Conservation (phyloP, 2,888 invertebrate genomes). For the Cistogaster globosa region DNA sequence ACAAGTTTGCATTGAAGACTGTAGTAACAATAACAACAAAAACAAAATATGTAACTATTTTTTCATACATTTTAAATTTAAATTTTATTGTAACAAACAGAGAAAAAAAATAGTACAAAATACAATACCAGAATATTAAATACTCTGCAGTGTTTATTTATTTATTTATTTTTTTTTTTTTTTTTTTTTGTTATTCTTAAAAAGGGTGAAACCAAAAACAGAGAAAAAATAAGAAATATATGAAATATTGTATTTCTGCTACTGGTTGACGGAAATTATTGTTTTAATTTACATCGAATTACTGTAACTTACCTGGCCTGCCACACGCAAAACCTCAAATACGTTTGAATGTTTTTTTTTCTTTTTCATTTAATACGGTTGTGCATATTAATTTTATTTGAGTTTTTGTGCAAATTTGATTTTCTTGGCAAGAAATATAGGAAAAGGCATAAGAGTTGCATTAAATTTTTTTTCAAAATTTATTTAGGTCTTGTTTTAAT, state of each 20-base stretch:
- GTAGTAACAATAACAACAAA: slow-evolving; percentile 7
- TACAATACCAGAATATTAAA: slow-evolving; percentile 40
- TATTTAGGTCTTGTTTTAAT: neutral
- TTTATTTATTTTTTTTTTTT: neutral
- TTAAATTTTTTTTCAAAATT: neutral
- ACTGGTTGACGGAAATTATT: slow-evolving; percentile 56
- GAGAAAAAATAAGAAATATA: neutral
- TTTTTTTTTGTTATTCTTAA: slow-evolving; percentile 26
- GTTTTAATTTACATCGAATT: slow-evolving; percentile 66
- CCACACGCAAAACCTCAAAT: slow-evolving; percentile 48
- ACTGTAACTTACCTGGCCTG: slow-evolving; percentile 51
- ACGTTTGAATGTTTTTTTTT: neutral
- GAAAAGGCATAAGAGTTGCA: neutral
- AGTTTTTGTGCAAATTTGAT: slow-evolving; percentile 8
- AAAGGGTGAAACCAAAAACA: slow-evolving; percentile 16
- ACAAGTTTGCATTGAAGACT: slow-evolving; percentile 6
- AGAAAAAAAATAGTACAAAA: slow-evolving; percentile 8
- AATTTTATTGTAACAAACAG: slow-evolving; percentile 18
- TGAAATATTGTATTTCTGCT: neutral
- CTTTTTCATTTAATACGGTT: slow-evolving; percentile 1
- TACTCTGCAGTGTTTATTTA: neutral
- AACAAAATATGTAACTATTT: slow-evolving; percentile 18
- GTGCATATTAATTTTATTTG: slow-evolving; percentile 12
- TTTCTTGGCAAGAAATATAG: slow-evolving; percentile 29
- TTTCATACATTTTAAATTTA: slow-evolving; percentile 17